Evolutionary conservation across 2,888 invertebrate genomes (phyloP).

Genomic region (Arrhopalites spinosus): DNA sequence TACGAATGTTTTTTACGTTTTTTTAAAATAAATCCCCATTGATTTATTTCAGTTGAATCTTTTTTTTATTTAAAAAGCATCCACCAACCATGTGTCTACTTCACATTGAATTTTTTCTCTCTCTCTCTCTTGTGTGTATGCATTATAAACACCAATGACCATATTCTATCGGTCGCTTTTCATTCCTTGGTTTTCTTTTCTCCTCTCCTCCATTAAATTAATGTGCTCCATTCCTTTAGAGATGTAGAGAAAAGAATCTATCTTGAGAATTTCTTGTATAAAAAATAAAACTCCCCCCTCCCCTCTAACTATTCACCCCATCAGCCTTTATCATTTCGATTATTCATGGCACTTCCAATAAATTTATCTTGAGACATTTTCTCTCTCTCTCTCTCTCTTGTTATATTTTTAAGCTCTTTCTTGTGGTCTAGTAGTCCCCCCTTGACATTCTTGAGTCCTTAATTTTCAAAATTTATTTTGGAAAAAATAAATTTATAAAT

Average conservation of each 20-base stretch:
- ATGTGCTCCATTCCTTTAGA: conserved; percentile 6
- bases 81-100: conserved; percentile 38
- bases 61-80: conserved; percentile 52
- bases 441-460: too few relatives aligned
- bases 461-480: too few relatives aligned
- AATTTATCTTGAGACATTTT: conserved; percentile 51
- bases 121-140: conserved; percentile 23
- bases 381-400: background rate
- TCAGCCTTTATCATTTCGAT: conserved; percentile 56
- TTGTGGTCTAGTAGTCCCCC: too few relatives aligned
- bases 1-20: conserved; percentile 51
- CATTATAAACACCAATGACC: conserved; percentile 51
- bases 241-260: conserved; percentile 10
- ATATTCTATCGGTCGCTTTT: conserved; percentile 43
- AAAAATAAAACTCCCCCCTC: too few relatives aligned
- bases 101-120: too few relatives aligned
- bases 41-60: conserved; percentile 54
- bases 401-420: background rate
- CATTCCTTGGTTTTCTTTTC: too few relatives aligned
- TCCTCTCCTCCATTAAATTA: conserved; percentile 26
- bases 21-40: conserved; percentile 57
- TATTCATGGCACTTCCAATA: conserved; percentile 57
- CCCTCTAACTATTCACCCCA: conserved; percentile 23
- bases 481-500: too few relatives aligned
- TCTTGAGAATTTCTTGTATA: conserved; percentile 27